A percentile compares a stretch with the other conserved stretches of the same genome.
Evolutionary conservation across 2,113 vertebrate species (phyloP).

Genomic region (Heterotilapia buettikoferi): DNA sequence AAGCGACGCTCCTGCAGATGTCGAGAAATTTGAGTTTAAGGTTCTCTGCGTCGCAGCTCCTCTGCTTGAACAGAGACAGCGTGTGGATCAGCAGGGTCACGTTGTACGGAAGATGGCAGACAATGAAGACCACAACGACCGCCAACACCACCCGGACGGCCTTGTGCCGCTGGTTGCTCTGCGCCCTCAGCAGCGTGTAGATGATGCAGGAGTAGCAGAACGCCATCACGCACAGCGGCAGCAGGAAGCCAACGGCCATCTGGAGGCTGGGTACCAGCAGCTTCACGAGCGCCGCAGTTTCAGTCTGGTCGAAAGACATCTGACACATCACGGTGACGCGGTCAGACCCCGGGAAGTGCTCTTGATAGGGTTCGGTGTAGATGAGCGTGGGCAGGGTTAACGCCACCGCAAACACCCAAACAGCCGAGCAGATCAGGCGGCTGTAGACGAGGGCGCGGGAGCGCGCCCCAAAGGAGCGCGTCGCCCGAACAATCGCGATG

Average conservation of each 20-base stretch:
- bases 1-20: conserved; percentile 77
- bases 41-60: conserved; percentile 58
- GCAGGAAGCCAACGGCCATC: conserved; percentile 80
- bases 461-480: conserved; percentile 76
- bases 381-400: conserved; percentile 78
- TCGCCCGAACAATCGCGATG: conserved; percentile 85
- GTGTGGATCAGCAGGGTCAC: conserved; percentile 73
- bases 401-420: conserved; percentile 75
- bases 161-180: conserved; percentile 81
- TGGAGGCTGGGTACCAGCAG: conserved; percentile 77
- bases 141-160: conserved; percentile 82
- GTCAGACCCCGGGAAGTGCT: fast-evolving
- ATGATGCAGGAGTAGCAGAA: conserved; percentile 81
- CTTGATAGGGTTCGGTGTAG: conserved; percentile 58
- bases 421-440: conserved; percentile 68
- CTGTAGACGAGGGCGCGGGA: conserved; percentile 56
- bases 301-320: conserved; percentile 37
- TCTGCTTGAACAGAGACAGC: conserved; percentile 56
- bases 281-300: conserved; percentile 69
- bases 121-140: conserved; percentile 81
- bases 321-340: conserved; percentile 60
- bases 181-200: conserved; percentile 71
- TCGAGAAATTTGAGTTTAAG: conserved; percentile 34
- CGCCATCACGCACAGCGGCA: conserved; percentile 81
- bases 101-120: conserved; percentile 87